Percentiles rank a stretch among this genome's conserved stretches.
Evolutionary conservation across 2,113 vertebrate species (phyloP).

Genomic region (Cephalopterus ornatus): DNA sequence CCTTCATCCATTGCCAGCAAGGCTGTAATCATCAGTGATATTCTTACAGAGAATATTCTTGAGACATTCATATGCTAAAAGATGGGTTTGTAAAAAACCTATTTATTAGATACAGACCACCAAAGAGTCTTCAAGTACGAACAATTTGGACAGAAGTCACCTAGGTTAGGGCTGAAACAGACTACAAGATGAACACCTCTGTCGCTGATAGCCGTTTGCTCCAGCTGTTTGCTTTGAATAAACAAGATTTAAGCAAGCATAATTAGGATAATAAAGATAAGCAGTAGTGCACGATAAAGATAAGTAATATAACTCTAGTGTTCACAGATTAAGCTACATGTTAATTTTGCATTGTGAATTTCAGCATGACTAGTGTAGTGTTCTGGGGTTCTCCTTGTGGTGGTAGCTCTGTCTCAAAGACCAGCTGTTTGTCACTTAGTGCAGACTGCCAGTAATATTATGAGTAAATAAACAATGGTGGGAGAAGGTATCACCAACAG

Average conservation of each 20-base stretch:
- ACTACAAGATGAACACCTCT: background rate
- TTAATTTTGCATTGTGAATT: background rate
- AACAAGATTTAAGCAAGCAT: background rate
- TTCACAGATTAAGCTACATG: background rate
- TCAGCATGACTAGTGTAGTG: background rate
- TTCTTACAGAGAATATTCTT: background rate
- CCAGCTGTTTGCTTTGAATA: background rate
- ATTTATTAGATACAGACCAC: background rate
- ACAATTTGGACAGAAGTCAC: background rate
- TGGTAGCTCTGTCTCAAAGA: background rate
- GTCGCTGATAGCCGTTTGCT: background rate
- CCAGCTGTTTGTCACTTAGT: background rate
- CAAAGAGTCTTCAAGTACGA: background rate
- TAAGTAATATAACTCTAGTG: background rate
- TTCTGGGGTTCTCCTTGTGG: background rate
- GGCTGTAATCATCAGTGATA: background rate
- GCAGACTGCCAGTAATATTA: background rate
- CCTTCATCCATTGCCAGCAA: background rate
- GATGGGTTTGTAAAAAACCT: background rate
- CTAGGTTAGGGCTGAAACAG: background rate
- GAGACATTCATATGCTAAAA: background rate
- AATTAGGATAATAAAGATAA: slow-evolving; percentile 6
- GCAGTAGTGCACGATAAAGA: background rate
- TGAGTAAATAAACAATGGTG: background rate
- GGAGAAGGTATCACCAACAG: background rate